Evolutionary conservation across 2,888 invertebrate genomes (phyloP), one percentile per base, ranked within the genome.

Genomic region (Drosophila neutralis): DNA sequence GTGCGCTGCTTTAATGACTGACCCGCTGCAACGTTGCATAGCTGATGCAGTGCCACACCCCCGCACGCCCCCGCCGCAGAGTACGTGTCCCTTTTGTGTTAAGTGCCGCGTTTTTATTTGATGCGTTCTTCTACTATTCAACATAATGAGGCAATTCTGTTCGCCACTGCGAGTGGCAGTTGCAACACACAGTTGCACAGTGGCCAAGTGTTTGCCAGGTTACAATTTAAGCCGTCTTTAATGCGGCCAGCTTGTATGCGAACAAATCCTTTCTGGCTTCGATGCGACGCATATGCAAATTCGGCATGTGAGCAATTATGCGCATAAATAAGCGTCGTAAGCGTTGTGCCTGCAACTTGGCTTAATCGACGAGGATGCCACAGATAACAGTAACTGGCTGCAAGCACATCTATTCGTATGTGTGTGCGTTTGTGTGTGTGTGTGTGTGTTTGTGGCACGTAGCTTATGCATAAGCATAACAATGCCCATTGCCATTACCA

Each of bases 111-210:
- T 72, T 84, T 83, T 80, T 81, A 78, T 83, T 87, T 78, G 72
- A 57, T 64, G 73, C 82, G 67, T 72, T 70, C 70, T 56, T 38
- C 56, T n/a, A n/a, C 56, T 63, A 72, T 77, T 63, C 74, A 65
- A 85, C 86, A 85, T 89, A 86, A 86, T 86, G 90, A 86, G 90
- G 73, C 88, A 85, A 85, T 80, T 76, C 73, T 51, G 72, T 70
- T 70, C 15, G 40, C 21, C 38, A 15, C 15, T 11, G 27, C n/a
- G 24, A 21, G 15, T 53, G 45, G 45, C 45, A 24, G 15, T 15
- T 45, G 45, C 45, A 45, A 15, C 31, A 31, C 33, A 7, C 21
- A 18, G 33, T 24, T 35, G 33, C 53, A 53, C 60, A 61, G 51
- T 27, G 1, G 45, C 21, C 45, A 45, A 45, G 24, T 45, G 56